These are phyloP conservation scores for Sebastes cheni DNA, from an alignment of 2,797 vertebrate genomes.

Conservation along the genomic window DNA sequence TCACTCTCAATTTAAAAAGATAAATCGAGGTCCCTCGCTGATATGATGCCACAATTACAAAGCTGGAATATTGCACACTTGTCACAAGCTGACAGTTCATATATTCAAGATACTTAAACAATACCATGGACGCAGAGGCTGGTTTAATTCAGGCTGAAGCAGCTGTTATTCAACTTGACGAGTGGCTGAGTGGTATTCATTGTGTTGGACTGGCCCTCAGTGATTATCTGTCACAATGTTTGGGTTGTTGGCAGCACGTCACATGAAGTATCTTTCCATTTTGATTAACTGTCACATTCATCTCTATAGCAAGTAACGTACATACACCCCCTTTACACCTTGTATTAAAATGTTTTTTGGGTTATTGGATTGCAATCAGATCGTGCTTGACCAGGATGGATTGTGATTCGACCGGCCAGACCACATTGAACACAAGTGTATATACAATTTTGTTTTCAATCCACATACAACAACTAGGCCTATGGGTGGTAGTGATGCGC, in stretches of 20 bases:
- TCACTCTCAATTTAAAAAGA: conserved; percentile 1
- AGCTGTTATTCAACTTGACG: conserved; percentile 22
- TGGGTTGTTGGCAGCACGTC: conserved; percentile 23
- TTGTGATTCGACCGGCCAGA: accelerated
- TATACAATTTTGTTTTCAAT: too few relatives aligned
- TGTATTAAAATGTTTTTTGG: background rate
- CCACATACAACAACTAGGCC: too few relatives aligned
- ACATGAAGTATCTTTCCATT: conserved; percentile 29
- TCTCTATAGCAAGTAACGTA: background rate
- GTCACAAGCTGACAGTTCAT: conserved; percentile 25
- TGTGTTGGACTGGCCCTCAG: conserved; percentile 1
- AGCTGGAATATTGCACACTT: conserved; percentile 13
- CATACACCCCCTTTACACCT: background rate
- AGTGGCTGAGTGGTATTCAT: conserved; percentile 38
- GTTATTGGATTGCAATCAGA: background rate
- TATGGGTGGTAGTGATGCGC: too few relatives aligned
- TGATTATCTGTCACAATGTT: conserved; percentile 53
- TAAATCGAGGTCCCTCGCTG: background rate
- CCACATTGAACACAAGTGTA: too few relatives aligned
- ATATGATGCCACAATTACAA: conserved; percentile 20
- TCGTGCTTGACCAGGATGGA: background rate
- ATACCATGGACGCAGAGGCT: background rate
- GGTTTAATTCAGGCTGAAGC: conserved; percentile 12
- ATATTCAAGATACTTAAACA: conserved; percentile 6
- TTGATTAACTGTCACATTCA: conserved; percentile 55